Conservation (phyloP, 2,113 vertebrate genomes). For the Maylandia zebra region DNA sequence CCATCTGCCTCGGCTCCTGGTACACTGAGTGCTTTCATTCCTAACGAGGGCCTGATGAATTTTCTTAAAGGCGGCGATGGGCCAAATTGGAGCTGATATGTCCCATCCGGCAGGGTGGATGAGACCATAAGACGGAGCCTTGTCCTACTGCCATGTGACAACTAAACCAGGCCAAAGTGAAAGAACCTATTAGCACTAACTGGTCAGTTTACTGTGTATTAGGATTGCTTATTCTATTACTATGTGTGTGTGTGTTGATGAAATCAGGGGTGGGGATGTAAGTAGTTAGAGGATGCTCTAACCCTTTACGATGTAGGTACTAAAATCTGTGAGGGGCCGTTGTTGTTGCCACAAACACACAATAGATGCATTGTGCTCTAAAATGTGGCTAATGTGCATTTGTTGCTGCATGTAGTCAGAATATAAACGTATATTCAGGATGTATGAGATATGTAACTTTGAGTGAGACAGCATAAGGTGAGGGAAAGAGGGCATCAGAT, state of each 20-base stretch:
- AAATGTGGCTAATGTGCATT: background rate
- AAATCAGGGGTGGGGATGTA: background rate
- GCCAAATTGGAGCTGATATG: conserved; percentile 73
- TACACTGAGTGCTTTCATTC: conserved; percentile 69
- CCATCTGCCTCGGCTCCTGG: conserved; percentile 44
- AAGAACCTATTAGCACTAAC: conserved; percentile 59
- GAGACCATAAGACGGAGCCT: conserved; percentile 45
- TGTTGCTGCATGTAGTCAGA: background rate
- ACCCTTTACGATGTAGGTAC: background rate
- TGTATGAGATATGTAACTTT: background rate
- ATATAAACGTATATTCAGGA: background rate
- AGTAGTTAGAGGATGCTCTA: background rate
- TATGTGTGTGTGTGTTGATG: background rate
- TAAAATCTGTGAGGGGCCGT: background rate
- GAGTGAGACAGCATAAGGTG: conserved; percentile 3
- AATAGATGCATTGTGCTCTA: background rate
- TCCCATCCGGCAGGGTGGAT: conserved; percentile 58
- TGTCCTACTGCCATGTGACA: conserved; percentile 69
- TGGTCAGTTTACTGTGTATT: conserved; percentile 57
- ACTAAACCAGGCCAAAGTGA: conserved; percentile 46
- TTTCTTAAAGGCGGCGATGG: conserved; percentile 62
- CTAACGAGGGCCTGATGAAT: conserved; percentile 68
- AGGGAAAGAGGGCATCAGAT: conserved; percentile 26
- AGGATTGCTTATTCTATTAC: conserved; percentile 55
- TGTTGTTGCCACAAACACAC: conserved; percentile 9